phyloP scores from a whole-genome alignment of 2,888 invertebrate species.

The Zootermopsis nevadensis region DNA sequence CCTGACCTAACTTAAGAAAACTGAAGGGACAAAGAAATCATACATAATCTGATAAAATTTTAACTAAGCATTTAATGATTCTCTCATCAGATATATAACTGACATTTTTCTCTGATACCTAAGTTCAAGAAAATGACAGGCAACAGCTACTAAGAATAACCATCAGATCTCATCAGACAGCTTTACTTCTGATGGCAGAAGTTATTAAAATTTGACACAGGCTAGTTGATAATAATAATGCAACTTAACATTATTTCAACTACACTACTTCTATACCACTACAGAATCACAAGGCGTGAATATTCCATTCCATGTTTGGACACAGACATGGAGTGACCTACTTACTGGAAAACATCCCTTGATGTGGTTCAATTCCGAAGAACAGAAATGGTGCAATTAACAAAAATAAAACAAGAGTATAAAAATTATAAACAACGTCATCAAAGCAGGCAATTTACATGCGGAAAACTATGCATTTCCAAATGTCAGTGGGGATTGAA shows the following conservation, averaged over 20 bases:
- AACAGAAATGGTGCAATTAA: conserved; percentile 75
- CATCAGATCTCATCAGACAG: neutral
- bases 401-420: conserved; percentile 64
- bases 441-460: conserved; percentile 55
- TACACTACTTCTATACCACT: conserved; percentile 53
- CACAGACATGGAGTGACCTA: conserved; percentile 63
- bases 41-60: conserved; percentile 38
- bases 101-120: neutral
- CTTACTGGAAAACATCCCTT: conserved; percentile 83
- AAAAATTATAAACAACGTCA: conserved; percentile 54
- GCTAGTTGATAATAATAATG: conserved; percentile 33
- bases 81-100: conserved; percentile 8
- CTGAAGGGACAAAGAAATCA: conserved; percentile 50
- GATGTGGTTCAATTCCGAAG: conserved; percentile 72
- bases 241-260: conserved; percentile 52
- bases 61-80: conserved; percentile 31
- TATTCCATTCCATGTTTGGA: conserved; percentile 49
- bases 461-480: conserved; percentile 54
- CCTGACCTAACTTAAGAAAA: conserved; percentile 51
- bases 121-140: conserved; percentile 50
- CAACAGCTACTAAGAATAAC: conserved; percentile 29
- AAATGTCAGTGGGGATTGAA: conserved; percentile 53
- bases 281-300: conserved; percentile 48
- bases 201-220: conserved; percentile 10
- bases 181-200: conserved; percentile 7